phyloP scores from a whole-genome alignment of 2,888 invertebrate genomes.

The Lamproptera curius region DNA sequence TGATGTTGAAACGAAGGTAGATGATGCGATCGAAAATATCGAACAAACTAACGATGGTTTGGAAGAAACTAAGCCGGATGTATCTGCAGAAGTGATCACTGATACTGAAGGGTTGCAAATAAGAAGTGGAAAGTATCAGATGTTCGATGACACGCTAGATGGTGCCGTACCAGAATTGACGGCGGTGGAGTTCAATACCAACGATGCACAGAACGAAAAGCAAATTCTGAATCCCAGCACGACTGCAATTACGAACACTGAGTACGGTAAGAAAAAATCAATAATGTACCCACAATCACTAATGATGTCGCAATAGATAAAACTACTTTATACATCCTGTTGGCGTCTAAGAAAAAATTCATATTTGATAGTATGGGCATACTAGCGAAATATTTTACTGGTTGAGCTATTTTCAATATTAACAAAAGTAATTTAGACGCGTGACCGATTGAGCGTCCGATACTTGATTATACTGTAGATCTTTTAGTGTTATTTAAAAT shows the following conservation, averaged over 20 bases:
- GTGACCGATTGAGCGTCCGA: too few species aligned
- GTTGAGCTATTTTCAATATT: too few species aligned
- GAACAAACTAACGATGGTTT: constrained; percentile 25
- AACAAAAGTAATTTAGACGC: too few species aligned
- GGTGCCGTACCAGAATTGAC: constrained; percentile 48
- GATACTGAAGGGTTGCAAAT: constrained; percentile 43
- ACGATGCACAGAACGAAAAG: constrained; percentile 49
- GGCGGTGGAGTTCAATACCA: constrained; percentile 42
- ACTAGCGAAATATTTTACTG: too few species aligned
- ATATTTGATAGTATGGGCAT: too few species aligned
- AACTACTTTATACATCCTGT: too few species aligned
- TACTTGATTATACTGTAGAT: too few species aligned
- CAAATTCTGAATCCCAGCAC: constrained; percentile 48
- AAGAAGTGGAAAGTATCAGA: constrained; percentile 64
- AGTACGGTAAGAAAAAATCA: constrained; percentile 50
- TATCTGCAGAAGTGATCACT: constrained; percentile 48
- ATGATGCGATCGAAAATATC: constrained; percentile 13
- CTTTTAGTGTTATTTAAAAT: too few species aligned
- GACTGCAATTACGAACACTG: constrained; percentile 50
- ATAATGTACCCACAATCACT: too few species aligned
- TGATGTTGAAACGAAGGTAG: constrained; percentile 25
- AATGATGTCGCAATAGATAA: too few species aligned
- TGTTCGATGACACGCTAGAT: constrained; percentile 46
- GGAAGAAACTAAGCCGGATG: constrained; percentile 36
- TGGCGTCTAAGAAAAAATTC: too few species aligned